Evolutionary conservation across 2,113 vertebrate species (phyloP).

Genomic region (Dicaeum eximium): DNA sequence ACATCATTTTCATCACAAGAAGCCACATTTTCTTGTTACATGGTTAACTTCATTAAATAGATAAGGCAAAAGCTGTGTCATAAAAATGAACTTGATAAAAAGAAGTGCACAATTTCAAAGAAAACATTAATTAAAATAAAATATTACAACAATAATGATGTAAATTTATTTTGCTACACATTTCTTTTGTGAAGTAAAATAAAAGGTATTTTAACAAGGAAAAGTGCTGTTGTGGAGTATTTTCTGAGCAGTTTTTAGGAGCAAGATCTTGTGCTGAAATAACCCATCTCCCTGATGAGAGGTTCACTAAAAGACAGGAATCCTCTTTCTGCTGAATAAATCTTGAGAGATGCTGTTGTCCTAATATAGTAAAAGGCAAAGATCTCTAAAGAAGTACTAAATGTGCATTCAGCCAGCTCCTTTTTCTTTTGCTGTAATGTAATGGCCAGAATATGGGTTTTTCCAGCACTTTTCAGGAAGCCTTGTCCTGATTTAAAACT

Average conservation of each 20-base stretch:
- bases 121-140: constrained; percentile 1
- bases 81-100: constrained; percentile 9
- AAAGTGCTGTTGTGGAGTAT: not conserved
- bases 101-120: not conserved
- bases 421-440: not conserved
- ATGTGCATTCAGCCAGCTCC: not conserved
- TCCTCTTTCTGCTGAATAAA: not conserved
- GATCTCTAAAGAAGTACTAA: not conserved
- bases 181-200: not conserved
- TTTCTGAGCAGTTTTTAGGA: not conserved
- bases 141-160: not conserved
- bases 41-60: not conserved
- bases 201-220: not conserved
- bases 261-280: not conserved
- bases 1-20: not conserved
- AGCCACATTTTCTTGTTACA: not conserved
- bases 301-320: not conserved
- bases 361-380: not conserved
- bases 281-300: rapidly evolving
- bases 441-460: not conserved
- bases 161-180: not conserved
- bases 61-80: not conserved
- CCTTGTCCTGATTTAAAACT: not conserved
- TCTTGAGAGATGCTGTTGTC: not conserved
- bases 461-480: not conserved